phyloP scores from a whole-genome alignment of 2,888 invertebrate genomes.

The Parapristionchus giblindavisi region DNA sequence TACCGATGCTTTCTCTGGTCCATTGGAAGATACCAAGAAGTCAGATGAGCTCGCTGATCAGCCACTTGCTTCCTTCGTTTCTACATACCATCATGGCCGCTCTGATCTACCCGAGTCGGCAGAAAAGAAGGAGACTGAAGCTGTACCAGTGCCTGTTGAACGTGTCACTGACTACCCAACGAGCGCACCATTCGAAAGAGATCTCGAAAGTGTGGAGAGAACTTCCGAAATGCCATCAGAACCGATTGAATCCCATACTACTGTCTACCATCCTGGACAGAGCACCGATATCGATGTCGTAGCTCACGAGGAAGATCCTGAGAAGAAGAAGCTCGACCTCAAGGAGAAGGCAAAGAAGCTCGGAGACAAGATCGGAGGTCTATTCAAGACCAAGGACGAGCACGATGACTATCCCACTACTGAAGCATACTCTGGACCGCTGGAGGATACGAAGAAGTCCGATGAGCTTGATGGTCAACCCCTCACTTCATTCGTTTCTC shows the following conservation, averaged over 20 bases:
- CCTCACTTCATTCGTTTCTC: not conserved
- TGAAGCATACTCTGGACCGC: not conserved
- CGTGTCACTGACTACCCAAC: not conserved
- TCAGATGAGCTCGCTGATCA: not conserved
- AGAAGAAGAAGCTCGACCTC: constrained; percentile 21
- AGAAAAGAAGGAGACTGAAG: not conserved
- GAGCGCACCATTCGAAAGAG: not conserved
- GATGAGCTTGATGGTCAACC: not conserved
- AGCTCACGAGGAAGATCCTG: not conserved
- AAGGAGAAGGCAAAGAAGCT: constrained; percentile 4
- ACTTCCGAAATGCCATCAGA: not conserved
- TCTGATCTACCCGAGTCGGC: not conserved
- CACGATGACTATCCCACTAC: not conserved
- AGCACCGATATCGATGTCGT: not conserved
- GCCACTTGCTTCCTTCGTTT: not conserved
- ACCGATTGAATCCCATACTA: not conserved
- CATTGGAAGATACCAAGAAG: not conserved
- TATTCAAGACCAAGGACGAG: constrained; percentile 2
- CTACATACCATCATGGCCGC: not conserved
- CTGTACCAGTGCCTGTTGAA: not conserved
- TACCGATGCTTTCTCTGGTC: not conserved
- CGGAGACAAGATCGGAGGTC: constrained; percentile 14
- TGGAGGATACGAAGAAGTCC: not conserved
- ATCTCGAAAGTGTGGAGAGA: not conserved
- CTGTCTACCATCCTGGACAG: constrained; percentile 5